Conservation (phyloP, 2,113 vertebrate genomes). For the Antechinus stuartii region DNA sequence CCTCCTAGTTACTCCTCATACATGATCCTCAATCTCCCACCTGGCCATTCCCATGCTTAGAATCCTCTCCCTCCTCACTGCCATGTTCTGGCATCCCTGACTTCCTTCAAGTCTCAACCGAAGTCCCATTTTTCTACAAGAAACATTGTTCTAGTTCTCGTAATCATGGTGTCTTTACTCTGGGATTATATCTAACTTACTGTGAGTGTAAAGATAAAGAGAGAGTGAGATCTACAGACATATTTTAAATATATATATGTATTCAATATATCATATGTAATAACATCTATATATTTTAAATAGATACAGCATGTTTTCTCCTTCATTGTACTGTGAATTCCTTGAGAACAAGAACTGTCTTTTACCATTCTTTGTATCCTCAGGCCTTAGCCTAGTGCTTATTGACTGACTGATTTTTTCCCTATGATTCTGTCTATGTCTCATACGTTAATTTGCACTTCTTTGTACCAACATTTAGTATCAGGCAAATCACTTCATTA, state of each 20-base stretch:
- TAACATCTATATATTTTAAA: no score
- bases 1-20: background rate
- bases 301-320: background rate
- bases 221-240: no score
- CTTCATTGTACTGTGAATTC: background rate
- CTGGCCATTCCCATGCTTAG: background rate
- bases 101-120: background rate
- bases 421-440: background rate
- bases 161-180: background rate
- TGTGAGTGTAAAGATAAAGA: background rate
- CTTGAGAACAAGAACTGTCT: background rate
- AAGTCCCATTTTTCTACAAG: no score
- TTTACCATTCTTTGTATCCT: background rate
- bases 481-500: background rate
- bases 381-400: no score
- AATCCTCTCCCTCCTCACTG: background rate
- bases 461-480: background rate
- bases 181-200: background rate
- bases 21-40: background rate
- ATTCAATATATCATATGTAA: no score
- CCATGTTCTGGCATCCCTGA: background rate
- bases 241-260: no score
- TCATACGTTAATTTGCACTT: background rate
- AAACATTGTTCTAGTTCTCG: background rate
- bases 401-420: background rate